phyloP scores from a whole-genome alignment of 2,888 invertebrate species.

The Andrena haemorrhoa region DNA sequence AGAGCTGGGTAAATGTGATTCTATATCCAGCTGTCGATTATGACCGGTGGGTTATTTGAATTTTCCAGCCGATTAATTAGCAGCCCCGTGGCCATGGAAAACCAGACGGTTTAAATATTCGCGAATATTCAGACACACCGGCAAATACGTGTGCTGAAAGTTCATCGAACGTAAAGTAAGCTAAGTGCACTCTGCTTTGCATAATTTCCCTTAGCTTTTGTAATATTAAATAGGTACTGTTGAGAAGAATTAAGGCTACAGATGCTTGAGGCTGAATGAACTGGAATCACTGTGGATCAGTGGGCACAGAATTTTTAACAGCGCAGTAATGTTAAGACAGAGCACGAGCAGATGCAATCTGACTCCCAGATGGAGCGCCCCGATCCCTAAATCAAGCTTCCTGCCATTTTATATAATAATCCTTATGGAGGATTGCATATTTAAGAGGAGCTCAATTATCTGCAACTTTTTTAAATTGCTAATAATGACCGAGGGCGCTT shows the following conservation, averaged over 20 bases:
- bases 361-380: not conserved
- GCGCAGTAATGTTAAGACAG: not conserved
- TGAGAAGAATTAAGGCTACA: too few species aligned
- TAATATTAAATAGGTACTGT: too few species aligned
- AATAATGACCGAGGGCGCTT: slow-evolving; percentile 21
- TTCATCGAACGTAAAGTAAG: too few species aligned
- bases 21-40: slow-evolving; percentile 3
- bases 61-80: slow-evolving; percentile 3
- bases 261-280: too few species aligned
- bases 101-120: not conserved
- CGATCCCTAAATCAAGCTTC: too few species aligned
- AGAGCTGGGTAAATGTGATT: slow-evolving; percentile 4
- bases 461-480: slow-evolving; percentile 42
- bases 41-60: not conserved
- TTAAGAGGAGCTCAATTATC: slow-evolving; percentile 9
- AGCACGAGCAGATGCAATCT: not conserved
- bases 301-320: not conserved
- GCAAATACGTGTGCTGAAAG: not conserved
- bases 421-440: slow-evolving; percentile 18
- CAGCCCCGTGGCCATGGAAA: not conserved
- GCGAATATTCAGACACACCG: not conserved
- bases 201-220: too few species aligned
- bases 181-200: too few species aligned
- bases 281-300: too few species aligned
- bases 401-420: slow-evolving; percentile 13